Conservation (phyloP, 2,113 vertebrate genomes). For the Malurus elegans region DNA sequence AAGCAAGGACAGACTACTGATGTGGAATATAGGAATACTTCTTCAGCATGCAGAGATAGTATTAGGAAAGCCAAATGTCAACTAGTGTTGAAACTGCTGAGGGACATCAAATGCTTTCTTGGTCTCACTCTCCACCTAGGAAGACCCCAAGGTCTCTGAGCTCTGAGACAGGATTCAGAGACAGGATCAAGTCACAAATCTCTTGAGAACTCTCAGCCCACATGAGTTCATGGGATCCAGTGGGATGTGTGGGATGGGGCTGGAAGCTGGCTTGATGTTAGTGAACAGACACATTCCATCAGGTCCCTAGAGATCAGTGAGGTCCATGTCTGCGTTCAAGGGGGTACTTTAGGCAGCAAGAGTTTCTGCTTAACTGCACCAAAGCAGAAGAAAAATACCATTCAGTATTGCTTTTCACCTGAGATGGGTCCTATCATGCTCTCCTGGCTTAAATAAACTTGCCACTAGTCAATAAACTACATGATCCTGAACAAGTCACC, state of each 20-base stretch:
- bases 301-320: neutral
- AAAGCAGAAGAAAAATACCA: neutral
- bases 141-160: neutral
- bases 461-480: neutral
- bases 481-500: neutral
- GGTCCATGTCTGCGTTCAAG: neutral
- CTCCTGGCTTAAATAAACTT: neutral
- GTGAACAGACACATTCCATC: neutral
- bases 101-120: neutral
- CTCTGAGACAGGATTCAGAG: neutral
- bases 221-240: too few relatives aligned
- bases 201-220: neutral
- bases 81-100: neutral
- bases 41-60: neutral
- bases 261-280: neutral
- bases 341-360: neutral
- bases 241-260: neutral
- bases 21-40: neutral
- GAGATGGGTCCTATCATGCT: neutral
- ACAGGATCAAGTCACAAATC: neutral
- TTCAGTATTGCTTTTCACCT: neutral
- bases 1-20: neutral
- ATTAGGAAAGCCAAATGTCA: neutral
- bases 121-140: neutral
- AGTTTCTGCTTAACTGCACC: neutral